phyloP scores from a whole-genome alignment of 1,140 invertebrate genomes.

The Aphidius ervi region DNA sequence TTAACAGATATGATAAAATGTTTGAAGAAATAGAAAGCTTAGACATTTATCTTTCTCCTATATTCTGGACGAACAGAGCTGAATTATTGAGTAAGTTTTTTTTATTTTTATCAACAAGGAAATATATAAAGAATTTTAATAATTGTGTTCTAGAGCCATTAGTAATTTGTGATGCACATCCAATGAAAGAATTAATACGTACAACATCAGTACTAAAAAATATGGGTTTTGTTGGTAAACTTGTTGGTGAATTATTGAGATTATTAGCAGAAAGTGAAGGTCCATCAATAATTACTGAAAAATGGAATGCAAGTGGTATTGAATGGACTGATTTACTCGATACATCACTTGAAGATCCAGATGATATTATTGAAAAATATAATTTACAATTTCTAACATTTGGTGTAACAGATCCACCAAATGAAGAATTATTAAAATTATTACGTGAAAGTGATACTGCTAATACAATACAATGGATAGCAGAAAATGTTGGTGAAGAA shows the following conservation, averaged over 20 bases:
- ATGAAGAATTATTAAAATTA: constrained; percentile 57
- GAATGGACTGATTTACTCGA: constrained; percentile 57
- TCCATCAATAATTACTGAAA: constrained; percentile 53
- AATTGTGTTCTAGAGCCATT: constrained; percentile 48
- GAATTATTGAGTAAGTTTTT: constrained; percentile 58
- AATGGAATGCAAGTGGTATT: constrained; percentile 58
- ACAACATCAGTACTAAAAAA: constrained; percentile 38
- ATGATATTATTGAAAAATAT: constrained; percentile 62
- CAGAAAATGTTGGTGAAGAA: constrained; percentile 61
- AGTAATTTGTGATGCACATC: constrained; percentile 48
- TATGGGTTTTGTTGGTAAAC: constrained; percentile 46
- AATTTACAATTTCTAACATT: constrained; percentile 59
- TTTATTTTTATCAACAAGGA: neutral
- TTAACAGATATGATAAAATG: constrained; percentile 53
- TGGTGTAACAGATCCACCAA: constrained; percentile 41
- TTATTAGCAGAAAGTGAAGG: constrained; percentile 55
- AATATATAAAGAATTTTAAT: constrained; percentile 15
- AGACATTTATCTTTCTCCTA: constrained; percentile 68
- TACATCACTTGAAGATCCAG: constrained; percentile 45
- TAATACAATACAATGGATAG: constrained; percentile 64
- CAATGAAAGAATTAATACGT: constrained; percentile 49
- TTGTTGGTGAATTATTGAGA: constrained; percentile 55
- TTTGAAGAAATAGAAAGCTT: constrained; percentile 61
- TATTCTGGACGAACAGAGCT: constrained; percentile 65
- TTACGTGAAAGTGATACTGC: constrained; percentile 61